Base-by-base conservation (phyloP, 2,113 vertebrate species). In the Myrmophylax atrothorax region DNA sequence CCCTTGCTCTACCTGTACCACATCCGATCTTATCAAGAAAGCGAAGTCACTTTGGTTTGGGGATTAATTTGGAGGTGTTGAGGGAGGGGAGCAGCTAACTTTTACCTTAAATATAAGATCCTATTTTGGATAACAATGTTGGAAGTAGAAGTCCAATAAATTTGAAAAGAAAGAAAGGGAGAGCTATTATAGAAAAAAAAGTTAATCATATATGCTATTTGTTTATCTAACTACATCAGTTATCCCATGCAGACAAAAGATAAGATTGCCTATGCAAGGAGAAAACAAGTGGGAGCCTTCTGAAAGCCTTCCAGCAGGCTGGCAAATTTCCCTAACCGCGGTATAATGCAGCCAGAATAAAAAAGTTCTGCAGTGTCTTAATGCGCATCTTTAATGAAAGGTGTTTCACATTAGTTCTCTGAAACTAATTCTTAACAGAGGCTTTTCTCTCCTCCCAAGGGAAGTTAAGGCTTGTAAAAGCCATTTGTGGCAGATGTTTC, bases 401-500 rank as follows among this genome's bases (percentile, higher is more conserved):
- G 46, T 91, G 68, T 78, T 93, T 62, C 64, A 19, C 66, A 80
- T 38, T 67, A 58, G 59, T 69, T 91, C 75, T 75, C 72, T 80
- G 26, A 93, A 94, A 92, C 25, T 86, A 66, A 93, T 88, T 77
- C 85, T 92, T 85, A 88, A 74, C 42, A 70, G 68, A 84, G 47
- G n/a, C 64, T 93, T 86, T 92, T 73, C 68, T 78, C 59, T 75
- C 59, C 50, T 92, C 55, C 76, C 68, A 84, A 80, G 60, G 50
- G 86, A 84, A 63, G 18, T 12, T 50, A 53, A 73, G 31, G 49
- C 63, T 86, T 90, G 63, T 88, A 80, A 89, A 18, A 84, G 72
- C 56, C 64, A 70, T 89, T 95, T 92, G 86, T 78, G 95, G 73
- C 70, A 93, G 79, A 70, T 67, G 35, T 94, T 94, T 92, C 50